Conservation (phyloP, 2,797 vertebrate species). For the Poecilia wingei region DNA sequence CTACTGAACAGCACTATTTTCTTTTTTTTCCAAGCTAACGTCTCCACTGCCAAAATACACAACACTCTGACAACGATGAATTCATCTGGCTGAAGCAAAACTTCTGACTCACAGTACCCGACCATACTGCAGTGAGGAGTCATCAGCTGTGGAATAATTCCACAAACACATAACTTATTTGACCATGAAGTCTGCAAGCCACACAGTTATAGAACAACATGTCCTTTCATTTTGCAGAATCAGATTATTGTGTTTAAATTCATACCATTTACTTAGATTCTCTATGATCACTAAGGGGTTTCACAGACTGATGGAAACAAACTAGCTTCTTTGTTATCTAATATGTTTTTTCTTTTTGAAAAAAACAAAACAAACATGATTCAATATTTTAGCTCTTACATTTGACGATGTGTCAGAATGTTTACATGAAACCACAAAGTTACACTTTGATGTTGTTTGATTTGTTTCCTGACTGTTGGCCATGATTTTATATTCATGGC, state of each 20-base stretch:
- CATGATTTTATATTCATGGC: not conserved
- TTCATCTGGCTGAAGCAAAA: no score
- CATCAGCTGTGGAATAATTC: no score
- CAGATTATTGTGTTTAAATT: not conserved
- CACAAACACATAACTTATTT: not conserved
- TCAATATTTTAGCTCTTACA: no score
- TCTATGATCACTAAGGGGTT: not conserved
- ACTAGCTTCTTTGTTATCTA: not conserved
- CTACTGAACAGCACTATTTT: no score
- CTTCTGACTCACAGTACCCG: no score
- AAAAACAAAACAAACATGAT: no score
- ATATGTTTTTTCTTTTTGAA: not conserved
- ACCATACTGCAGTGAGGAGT: no score
- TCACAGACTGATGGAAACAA: not conserved
- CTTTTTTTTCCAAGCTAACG: no score
- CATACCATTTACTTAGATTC: slow-evolving; percentile 7
- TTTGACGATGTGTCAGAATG: no score
- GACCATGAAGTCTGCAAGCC: not conserved
- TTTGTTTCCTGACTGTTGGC: not conserved
- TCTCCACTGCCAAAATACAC: no score
- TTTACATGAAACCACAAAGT: not conserved
- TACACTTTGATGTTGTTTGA: not conserved
- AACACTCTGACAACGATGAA: no score
- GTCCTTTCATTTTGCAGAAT: not conserved
- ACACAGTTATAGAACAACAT: slow-evolving; percentile 1